These are phyloP conservation scores for Epirrhoe alternata DNA, from an alignment of 2,888 invertebrate genomes.

Conservation along the genomic window DNA sequence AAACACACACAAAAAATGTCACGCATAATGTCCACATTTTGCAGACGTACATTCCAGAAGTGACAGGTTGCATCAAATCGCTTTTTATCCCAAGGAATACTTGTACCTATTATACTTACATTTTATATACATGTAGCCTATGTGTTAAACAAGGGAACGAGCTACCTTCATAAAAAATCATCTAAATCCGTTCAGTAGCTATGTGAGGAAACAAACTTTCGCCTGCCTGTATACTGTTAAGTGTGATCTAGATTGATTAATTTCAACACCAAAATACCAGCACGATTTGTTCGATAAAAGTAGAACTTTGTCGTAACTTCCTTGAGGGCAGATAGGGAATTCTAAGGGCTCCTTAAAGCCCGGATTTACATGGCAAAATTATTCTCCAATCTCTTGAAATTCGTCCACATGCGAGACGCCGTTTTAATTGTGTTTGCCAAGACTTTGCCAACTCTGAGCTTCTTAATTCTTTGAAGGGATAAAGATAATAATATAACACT, in stretches of 20 bases:
- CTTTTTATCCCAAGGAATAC: too few relatives aligned
- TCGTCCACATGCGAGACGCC: conserved; percentile 73
- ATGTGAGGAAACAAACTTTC: too few relatives aligned
- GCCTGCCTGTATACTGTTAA: too few relatives aligned
- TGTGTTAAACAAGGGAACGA: too few relatives aligned
- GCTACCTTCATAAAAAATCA: too few relatives aligned
- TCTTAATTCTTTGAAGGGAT: conserved; percentile 53
- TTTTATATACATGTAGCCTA: too few relatives aligned
- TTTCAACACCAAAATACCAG: conserved; percentile 39
- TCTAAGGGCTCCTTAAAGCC: conserved; percentile 65
- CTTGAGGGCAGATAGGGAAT: conserved; percentile 58
- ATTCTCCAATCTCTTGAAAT: conserved; percentile 70
- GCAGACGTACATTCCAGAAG: too few relatives aligned
- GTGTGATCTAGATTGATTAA: background rate
- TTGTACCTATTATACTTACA: too few relatives aligned
- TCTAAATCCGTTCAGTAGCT: too few relatives aligned
- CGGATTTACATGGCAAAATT: conserved; percentile 73
- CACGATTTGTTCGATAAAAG: conserved; percentile 48
- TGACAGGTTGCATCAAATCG: too few relatives aligned
- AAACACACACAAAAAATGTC: too few relatives aligned
- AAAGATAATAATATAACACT: conserved; percentile 19
- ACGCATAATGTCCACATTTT: too few relatives aligned
- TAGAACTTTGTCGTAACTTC: conserved; percentile 56
- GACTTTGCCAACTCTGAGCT: conserved; percentile 71
- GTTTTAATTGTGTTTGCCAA: conserved; percentile 78